Base-by-base conservation (phyloP, 2,888 invertebrate genomes). In the Lasioglossum oenotherae region DNA sequence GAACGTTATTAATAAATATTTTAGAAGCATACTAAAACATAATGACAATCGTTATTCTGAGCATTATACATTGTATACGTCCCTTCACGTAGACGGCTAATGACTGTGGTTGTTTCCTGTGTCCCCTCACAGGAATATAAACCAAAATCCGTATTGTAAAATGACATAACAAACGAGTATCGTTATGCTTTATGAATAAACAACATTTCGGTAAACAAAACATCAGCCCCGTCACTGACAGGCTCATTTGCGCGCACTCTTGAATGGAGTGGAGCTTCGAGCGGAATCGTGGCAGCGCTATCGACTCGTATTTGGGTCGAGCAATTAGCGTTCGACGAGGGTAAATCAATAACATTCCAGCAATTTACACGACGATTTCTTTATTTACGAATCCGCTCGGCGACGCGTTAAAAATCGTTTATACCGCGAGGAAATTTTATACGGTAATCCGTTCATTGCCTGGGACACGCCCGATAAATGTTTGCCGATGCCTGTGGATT, bases 401-500 rank as follows among this genome's bases (percentile, higher is more conserved):
- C 80, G 38, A 14, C 14, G 69, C n/a, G 73, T 85, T 88, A 90
- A 89, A 89, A 89, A 85, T 84, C 75, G 82, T 78, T 85, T 77
- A 53, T 81, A 78, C 53, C 23, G 23, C 23, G 80, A 64, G n/a
- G 57, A 88, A 86, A 81, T 82, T 84, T 80, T 78, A 80, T 75
- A 38, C 80, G 79, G 76, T 84, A 86, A 84, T 83, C 84, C 85
- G 85, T 87, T 86, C 81, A 84, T 89, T 87, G 89, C 74, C 49
- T n/a, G 57, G 71, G 84, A 64, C 67, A 71, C 71, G 77, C 44
- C 81, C 80, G 80, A 84, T 82, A 90, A 91, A 91, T 91, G 90
- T 91, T 91, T 91, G 87, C 84, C 80, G 53, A 81, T 60, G 78
- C 75, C 84, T 83, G 86, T 87, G 85, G 86, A 90, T 91, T 89